Conservation (phyloP, 2,797 vertebrate species). For the Takifugu ocellatus region DNA sequence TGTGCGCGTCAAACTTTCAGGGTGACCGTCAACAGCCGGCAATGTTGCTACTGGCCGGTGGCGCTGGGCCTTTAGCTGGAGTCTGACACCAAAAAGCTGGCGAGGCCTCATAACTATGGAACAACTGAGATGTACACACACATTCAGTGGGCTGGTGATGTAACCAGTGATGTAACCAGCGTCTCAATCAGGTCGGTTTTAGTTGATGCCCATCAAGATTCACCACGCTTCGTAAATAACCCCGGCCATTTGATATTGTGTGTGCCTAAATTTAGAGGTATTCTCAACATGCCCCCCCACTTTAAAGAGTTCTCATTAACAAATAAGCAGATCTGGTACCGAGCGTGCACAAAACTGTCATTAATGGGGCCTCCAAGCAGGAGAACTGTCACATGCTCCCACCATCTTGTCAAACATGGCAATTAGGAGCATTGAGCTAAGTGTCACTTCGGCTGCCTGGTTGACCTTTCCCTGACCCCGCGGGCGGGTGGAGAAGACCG, state of each 20-base stretch:
- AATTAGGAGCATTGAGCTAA: constrained; percentile 48
- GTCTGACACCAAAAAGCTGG: too few species aligned
- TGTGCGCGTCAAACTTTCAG: neutral
- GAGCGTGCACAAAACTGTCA: constrained; percentile 17
- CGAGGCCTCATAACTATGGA: too few species aligned
- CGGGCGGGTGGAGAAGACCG: constrained; percentile 10
- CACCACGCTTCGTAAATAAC: neutral
- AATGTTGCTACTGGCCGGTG: too few species aligned
- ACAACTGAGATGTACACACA: too few species aligned
- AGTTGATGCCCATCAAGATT: neutral
- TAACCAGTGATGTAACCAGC: too few species aligned
- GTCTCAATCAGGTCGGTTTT: too few species aligned
- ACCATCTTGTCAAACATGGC: constrained; percentile 36
- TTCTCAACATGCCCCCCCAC: constrained; percentile 4
- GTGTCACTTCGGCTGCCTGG: constrained; percentile 44
- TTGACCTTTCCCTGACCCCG: constrained; percentile 49
- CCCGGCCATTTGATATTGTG: too few species aligned
- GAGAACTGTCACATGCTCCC: constrained; percentile 37
- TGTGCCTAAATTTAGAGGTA: neutral
- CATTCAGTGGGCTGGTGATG: too few species aligned
- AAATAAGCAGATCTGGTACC: constrained; percentile 40
- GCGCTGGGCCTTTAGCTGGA: too few species aligned
- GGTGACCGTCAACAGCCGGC: constrained; percentile 12
- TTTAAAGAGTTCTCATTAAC: constrained; percentile 35
- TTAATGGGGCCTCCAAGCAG: constrained; percentile 13